Evolutionary conservation across 2,113 vertebrate species (phyloP).

Genomic region (Eudyptes chrysolophus): DNA sequence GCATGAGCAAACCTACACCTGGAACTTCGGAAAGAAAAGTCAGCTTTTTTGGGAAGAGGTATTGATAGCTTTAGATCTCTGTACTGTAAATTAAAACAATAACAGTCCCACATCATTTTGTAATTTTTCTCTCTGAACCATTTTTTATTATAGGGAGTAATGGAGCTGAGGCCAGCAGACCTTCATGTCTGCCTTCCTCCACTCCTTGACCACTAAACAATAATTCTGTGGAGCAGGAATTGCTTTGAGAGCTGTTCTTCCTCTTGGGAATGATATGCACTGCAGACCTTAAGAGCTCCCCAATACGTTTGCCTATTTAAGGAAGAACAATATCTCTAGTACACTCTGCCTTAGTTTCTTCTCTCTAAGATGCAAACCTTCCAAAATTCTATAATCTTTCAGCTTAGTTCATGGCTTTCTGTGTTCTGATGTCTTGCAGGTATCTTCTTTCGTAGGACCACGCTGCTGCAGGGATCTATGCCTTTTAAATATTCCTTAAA

Average conservation of each 20-base stretch:
- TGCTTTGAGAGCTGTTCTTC: not conserved
- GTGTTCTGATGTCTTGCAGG: not conserved
- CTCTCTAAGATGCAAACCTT: not conserved
- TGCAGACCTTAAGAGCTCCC: not conserved
- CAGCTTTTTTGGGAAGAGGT: slow-evolving; percentile 88
- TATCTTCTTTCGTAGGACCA: not conserved
- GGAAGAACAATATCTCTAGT: not conserved
- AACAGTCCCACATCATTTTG: not conserved
- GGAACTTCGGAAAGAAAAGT: slow-evolving; percentile 85
- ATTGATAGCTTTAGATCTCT: not conserved
- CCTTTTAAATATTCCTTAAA: not conserved
- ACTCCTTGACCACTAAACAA: not conserved
- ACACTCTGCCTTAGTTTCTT: not conserved
- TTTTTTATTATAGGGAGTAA: not conserved
- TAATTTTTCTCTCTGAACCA: not conserved
- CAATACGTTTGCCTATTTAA: not conserved
- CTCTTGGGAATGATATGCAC: not conserved
- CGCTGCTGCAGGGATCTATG: not conserved
- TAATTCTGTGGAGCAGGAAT: not conserved
- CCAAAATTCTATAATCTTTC: not conserved
- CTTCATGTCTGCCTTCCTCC: not conserved
- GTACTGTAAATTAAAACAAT: not conserved
- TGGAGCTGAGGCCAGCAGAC: not conserved
- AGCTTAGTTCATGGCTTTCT: not conserved
- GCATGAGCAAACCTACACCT: slow-evolving; percentile 77